phyloP scores from a whole-genome alignment of 1,140 invertebrate species.

The Oscheius sp. region DNA sequence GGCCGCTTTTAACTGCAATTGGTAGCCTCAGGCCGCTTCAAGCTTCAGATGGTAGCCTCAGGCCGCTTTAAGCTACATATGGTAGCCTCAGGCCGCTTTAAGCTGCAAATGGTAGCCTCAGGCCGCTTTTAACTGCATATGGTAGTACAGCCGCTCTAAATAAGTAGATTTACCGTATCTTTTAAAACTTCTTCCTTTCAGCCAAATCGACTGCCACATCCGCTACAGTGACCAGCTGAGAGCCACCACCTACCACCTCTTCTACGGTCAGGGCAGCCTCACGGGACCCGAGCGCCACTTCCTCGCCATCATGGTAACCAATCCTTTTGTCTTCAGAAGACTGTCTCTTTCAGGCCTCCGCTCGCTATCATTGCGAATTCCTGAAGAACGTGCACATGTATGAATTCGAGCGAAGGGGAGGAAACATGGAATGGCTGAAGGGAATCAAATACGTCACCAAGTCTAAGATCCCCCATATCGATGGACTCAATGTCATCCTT shows the following conservation, averaged over 20 bases:
- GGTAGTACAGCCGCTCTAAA: too few species aligned
- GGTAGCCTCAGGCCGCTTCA: too few species aligned
- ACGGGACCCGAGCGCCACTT: neutral
- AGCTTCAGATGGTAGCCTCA: too few species aligned
- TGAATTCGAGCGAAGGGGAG: conserved; percentile 3
- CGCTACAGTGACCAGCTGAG: too few species aligned
- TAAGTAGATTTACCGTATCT: too few species aligned
- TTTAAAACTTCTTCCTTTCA: too few species aligned
- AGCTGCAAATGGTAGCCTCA: too few species aligned
- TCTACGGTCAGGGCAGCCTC: conserved; percentile 1
- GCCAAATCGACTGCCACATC: too few species aligned
- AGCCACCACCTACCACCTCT: neutral
- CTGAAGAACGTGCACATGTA: neutral
- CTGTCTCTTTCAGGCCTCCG: conserved; percentile 1
- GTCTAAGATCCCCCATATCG: neutral
- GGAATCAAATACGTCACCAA: neutral
- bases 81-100: too few species aligned
- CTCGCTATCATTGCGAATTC: conserved; percentile 6
- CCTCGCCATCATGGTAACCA: conserved; percentile 2
- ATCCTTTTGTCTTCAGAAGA: neutral
- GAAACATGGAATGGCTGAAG: neutral
- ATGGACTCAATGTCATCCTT: neutral
- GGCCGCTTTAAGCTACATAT: too few species aligned
- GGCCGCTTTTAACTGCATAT: too few species aligned
- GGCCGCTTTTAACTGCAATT: too few species aligned